Evolutionary conservation across 35 echinoderm and acorn worm genomes (phyloP), one percentile per base, ranked within the genome.

Genomic region (Antedon bifida): DNA sequence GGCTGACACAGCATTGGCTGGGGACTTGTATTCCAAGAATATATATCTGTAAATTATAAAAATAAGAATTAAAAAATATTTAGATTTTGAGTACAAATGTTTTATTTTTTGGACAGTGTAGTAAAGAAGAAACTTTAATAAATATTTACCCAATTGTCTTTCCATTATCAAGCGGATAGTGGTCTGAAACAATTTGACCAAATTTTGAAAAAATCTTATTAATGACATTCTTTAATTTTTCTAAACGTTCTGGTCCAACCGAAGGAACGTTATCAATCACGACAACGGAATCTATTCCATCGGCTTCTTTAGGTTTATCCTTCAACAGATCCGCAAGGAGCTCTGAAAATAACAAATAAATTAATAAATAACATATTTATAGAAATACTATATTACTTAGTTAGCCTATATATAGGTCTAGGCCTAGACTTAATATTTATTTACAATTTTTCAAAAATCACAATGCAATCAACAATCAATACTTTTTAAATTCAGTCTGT

Each of bases 211-310:
- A 92, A 14, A 97, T 92, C 83, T 92, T 92, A 36, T 90, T 74
- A 75, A 92, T 90, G 34, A 97, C 90, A 80, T 92, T 97, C 55
- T 90, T 91, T 16, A 97, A 83, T 82, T 97, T 97, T 32, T 84
- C 78, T 26, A 97, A 74, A 33, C 94, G 83, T 30, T 97, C 94
- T 31, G 74, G 64, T 33, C 90, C 90, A 9, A 97, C 94, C 34
- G 92, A 84, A 0, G 94, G 94, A 36, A 97, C 55, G 36, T 97
- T 97, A 56, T 97, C 94, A 11, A 97, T 82, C 29, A 97, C 94
- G 10, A 97, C 87, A 17, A 97, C 94, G 5, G 94, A 92, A 76
- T 97, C 90, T 11, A 92, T 97, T 10, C 94, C 94, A 30, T 89
- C 83, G 14, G 94, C 90, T 77, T 91, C 87, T n/a, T 92, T 84